Evolutionary conservation across 1,140 invertebrate species (phyloP).

Genomic region (Rhagoletis zephyria): DNA sequence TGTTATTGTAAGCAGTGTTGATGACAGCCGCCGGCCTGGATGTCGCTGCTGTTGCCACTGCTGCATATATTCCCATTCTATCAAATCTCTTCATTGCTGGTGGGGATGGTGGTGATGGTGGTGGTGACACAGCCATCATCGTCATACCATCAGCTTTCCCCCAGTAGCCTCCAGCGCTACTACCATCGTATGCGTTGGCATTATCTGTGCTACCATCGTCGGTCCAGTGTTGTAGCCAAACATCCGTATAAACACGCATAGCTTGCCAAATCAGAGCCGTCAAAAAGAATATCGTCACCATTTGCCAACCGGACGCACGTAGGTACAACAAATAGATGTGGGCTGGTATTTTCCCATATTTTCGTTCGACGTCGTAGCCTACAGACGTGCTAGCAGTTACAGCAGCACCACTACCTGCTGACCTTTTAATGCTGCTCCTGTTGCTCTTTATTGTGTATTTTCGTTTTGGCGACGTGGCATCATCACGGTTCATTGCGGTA

Average conservation of each 20-base stretch:
- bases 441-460: conserved; percentile 13
- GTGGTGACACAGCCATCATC: not conserved
- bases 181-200: not conserved
- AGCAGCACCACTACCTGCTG: not conserved
- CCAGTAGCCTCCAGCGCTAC: not conserved
- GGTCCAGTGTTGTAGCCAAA: conserved; percentile 80
- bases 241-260: conserved; percentile 77
- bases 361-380: conserved; percentile 75
- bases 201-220: conserved; percentile 64
- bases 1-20: conserved; percentile 15
- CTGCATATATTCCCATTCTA: no score
- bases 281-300: conserved; percentile 76
- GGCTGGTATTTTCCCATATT: conserved; percentile 78
- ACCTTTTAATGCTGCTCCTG: conserved; percentile 13
- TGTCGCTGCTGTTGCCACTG: not conserved
- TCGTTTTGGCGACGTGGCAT: conserved; percentile 38
- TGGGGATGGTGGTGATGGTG: not conserved
- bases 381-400: not conserved
- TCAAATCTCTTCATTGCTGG: no score
- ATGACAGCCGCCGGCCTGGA: not conserved
- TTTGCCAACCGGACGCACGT: conserved; percentile 77
- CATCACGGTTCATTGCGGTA: conserved; percentile 40
- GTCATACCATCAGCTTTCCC: conserved; percentile 8
- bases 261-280: conserved; percentile 77
- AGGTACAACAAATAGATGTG: conserved; percentile 79